Base-by-base conservation (phyloP, 1,140 invertebrate species). In the Ostrea edulis region DNA sequence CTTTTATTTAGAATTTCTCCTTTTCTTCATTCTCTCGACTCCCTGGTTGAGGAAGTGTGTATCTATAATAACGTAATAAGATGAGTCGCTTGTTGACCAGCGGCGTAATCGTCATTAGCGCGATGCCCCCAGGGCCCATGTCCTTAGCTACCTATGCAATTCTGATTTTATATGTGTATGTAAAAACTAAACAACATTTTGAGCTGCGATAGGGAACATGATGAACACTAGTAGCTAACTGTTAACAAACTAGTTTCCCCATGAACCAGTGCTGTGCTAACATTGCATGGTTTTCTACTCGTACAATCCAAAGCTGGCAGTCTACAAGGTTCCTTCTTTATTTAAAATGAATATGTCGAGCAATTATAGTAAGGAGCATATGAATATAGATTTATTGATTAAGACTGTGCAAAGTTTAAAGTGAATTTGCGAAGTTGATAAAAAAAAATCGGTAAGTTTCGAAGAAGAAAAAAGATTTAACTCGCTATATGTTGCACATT, bases 61-160 rank as follows among this genome's bases (percentile, higher is more conserved):
- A 77, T 77, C 68, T 35, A 77, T 17, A 35, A 62, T 77, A 35
- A 22, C 68, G 68, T 77, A 77, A 77, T 77, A 77, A 35, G 68
- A 77, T 77, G 68, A 77, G 68, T 77, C 68, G 68, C 29, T 35
- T 77, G 68, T 77, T 35, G 68, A 44, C 68, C 68, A 77, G 68
- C 25, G 68, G 68, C 68, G 29, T 77, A 77, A 29, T 77, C 68
- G 68, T 77, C 68, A 77, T 25, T 35, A 77, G 68, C 11, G 68
- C 8, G 35, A 17, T 77, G 25, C 25, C 68, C 68, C 68, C 25
- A 11, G 68, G 68, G 29, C 68, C 68, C 68, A 77, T 77, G 68
- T 77, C 68, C 68, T 77, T 77, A 77, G 25, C 25, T 77, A 77
- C 68, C 68, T 77, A 35, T 35, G 68, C 68, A 77, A 25, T 77